phyloP scores from a whole-genome alignment of 92 coral and sea anemone genomes.

The Pocillopora grandis region DNA sequence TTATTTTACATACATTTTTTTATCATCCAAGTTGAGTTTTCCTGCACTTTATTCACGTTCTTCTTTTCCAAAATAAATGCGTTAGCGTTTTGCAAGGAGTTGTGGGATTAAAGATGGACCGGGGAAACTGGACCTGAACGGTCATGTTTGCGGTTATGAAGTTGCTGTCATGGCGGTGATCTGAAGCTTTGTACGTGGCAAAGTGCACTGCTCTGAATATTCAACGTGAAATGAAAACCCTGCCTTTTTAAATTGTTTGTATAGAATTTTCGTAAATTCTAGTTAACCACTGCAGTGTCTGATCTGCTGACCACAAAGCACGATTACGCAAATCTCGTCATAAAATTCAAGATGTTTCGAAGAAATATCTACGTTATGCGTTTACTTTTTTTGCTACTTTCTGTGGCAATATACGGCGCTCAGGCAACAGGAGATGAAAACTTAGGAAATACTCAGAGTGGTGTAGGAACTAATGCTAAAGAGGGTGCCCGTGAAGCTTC shows the following conservation, averaged over 20 bases:
- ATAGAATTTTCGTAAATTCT: not conserved
- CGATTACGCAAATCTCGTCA: not conserved
- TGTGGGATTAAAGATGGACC: slow-evolving; percentile 31
- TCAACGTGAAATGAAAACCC: slow-evolving; percentile 3
- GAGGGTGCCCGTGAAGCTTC: not conserved
- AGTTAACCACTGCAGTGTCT: not conserved
- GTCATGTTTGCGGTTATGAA: slow-evolving; percentile 16
- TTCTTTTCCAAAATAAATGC: too few relatives aligned
- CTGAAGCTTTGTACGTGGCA: slow-evolving; percentile 35
- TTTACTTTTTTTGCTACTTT: not conserved
- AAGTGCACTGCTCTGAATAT: slow-evolving; percentile 11
- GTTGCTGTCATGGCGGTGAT: slow-evolving; percentile 34
- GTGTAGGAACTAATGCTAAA: not conserved
- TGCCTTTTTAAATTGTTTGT: not conserved
- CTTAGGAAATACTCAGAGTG: not conserved
- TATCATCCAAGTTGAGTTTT: too few relatives aligned
- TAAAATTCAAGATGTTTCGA: slow-evolving; percentile 13
- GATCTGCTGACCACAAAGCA: not conserved
- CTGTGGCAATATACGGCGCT: slow-evolving; percentile 8
- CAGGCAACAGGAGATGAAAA: slow-evolving; percentile 16
- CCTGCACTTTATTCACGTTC: too few relatives aligned
- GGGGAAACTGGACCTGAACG: slow-evolving; percentile 7
- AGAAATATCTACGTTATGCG: not conserved
- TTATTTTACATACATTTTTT: too few relatives aligned
- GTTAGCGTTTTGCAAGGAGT: slow-evolving; percentile 24